Conservation (phyloP, 2,888 invertebrate genomes). For the Oscheius sp. region DNA sequence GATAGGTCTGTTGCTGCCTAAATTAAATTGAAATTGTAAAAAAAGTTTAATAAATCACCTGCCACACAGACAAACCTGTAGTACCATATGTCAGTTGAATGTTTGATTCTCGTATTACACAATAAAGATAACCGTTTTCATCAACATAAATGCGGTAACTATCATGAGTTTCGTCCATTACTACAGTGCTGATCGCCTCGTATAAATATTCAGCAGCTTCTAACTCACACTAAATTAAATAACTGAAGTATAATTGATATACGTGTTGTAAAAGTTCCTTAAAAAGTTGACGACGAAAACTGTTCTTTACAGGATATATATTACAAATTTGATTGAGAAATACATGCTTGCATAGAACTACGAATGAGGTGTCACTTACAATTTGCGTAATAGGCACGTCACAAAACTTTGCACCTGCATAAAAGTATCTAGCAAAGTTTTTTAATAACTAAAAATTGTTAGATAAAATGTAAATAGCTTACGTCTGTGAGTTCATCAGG, state of each 20-base stretch:
- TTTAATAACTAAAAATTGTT: not conserved
- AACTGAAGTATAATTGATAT: too few species aligned
- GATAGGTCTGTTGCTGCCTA: constrained; percentile 49
- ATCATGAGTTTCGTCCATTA: constrained; percentile 29
- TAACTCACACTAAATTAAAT: not conserved
- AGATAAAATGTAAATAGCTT: not conserved
- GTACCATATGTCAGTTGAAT: constrained; percentile 62
- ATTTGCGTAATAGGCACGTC: constrained; percentile 6
- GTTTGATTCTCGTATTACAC: constrained; percentile 47
- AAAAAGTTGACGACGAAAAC: constrained; percentile 35
- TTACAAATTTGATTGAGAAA: constrained; percentile 29
- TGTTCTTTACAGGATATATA: constrained; percentile 30
- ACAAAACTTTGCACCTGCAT: constrained; percentile 36
- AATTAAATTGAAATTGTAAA: constrained; percentile 6
- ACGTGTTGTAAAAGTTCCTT: constrained; percentile 33
- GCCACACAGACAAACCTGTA: constrained; percentile 64
- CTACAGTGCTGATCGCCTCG: constrained; percentile 32
- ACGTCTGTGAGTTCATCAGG: constrained; percentile 1
- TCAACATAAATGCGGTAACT: constrained; percentile 34
- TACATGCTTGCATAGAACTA: not conserved
- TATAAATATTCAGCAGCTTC: too few species aligned
- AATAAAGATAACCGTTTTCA: constrained; percentile 23
- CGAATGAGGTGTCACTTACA: not conserved
- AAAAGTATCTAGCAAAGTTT: constrained; percentile 13
- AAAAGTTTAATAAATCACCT: constrained; percentile 33